A percentile compares a stretch with the other conserved stretches of the same genome.
These are phyloP conservation scores for Sminthurides bifidus DNA, from an alignment of 1,140 invertebrate species.

Conservation along the genomic window DNA sequence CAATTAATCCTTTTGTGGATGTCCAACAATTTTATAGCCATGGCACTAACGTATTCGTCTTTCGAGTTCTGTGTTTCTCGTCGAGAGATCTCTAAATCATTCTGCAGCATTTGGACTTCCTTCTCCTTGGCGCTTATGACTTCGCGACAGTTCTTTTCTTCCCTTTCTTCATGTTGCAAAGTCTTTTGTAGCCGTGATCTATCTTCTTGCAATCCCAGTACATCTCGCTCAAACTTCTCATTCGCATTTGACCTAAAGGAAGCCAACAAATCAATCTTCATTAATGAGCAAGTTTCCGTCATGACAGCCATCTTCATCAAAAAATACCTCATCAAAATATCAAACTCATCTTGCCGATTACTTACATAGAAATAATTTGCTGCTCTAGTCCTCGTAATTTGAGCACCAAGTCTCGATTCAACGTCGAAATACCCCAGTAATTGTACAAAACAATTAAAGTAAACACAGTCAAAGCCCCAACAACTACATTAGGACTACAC, in stretches of 20 bases:
- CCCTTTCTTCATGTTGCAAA: constrained; percentile 14
- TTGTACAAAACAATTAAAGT: constrained; percentile 28
- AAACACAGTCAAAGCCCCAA: constrained; percentile 26
- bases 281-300: no score
- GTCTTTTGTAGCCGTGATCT: constrained; percentile 16
- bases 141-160: constrained; percentile 6
- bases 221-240: constrained; percentile 19
- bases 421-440: constrained; percentile 27
- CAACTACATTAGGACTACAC: constrained; percentile 27
- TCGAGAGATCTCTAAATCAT: constrained; percentile 22
- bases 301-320: no score
- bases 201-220: constrained; percentile 20
- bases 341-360: no score
- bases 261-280: no score
- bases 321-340: no score
- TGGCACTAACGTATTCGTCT: constrained; percentile 22
- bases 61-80: constrained; percentile 15
- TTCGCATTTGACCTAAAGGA: constrained; percentile 27
- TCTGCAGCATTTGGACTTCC: constrained; percentile 11
- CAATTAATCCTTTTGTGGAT: not conserved
- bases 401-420: constrained; percentile 24
- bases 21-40: not conserved
- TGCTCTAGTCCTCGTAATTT: constrained; percentile 26
- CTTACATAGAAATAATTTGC: constrained; percentile 27
- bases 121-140: constrained; percentile 9